Evolutionary conservation across 2,888 invertebrate genomes (phyloP), one percentile per base, ranked within the genome.

Genomic region (Brachycybe producta): DNA sequence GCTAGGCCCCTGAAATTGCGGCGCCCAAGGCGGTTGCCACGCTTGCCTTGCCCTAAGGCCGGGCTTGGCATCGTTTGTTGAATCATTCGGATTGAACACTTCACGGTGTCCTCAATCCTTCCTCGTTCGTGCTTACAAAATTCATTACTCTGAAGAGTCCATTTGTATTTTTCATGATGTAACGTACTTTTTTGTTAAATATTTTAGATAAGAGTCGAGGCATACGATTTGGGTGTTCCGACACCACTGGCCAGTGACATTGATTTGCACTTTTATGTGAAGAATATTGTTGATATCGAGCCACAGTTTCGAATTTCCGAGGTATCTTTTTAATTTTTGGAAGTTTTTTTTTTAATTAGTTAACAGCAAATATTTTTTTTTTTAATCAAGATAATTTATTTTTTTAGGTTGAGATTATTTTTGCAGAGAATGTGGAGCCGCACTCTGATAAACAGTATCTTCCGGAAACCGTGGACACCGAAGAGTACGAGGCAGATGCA

Each of bases 221-320:
- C 90, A 0, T 86, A 82, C 63, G 91, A 91, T 68, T 75, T 88
- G 49, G 91, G 91, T 0, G 71, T 80, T 1, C 90, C 91, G 0
- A 87, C 88, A 0, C 80, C 88, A 0, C 69, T 91, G 2, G 86
- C 86, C 59, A 81, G 86, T 0, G 90, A 88, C 66, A 70, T 91
- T 36, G 90, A 91, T 67, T 67, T 91, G 1, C 84, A 83, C 3
- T 79, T 91, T 56, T 87, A 88, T 64, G 82, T 91, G 0, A 79
- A 82, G 52, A 87, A 88, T 65, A 81, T 90, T 0, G 87, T 90
- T 66, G 87, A 84, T 63, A 87, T 84, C 65, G 81, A 85, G 52
- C 90, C 91, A 0, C 80, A 87, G 57, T 91, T 91, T 67, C 71
- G 82, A 26, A 72, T 80, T 34, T 80, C 81, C 57, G 75, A 78